These are phyloP conservation scores for Melanostoma scalare DNA, from an alignment of 2,888 invertebrate species.

Conservation along the genomic window DNA sequence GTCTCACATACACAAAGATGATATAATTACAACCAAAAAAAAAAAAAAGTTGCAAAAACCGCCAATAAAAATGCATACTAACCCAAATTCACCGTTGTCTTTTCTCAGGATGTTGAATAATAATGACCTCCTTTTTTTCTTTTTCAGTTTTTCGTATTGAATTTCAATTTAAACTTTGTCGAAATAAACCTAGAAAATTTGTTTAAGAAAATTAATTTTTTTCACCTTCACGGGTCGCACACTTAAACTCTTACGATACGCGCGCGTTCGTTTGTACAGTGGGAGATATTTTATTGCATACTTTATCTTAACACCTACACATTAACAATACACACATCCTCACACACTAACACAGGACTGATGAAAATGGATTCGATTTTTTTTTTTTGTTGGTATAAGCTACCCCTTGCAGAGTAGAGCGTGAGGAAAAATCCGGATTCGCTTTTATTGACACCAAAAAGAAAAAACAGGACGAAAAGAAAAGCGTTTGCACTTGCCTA, in stretches of 20 bases:
- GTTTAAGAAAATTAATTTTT: conserved; percentile 5
- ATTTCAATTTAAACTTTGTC: conserved; percentile 1
- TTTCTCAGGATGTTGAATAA: conserved; percentile 12
- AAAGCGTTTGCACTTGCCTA: conserved; percentile 15
- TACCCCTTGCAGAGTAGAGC: conserved; percentile 15
- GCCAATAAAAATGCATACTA: conserved; percentile 59
- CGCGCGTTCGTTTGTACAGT: conserved; percentile 49
- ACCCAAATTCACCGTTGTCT: conserved; percentile 39
- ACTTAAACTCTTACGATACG: conserved; percentile 18
- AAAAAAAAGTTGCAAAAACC: conserved; percentile 28
- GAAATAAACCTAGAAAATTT: not conserved
- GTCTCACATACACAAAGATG: conserved; percentile 15
- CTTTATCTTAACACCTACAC: not conserved
- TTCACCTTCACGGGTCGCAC: conserved; percentile 9
- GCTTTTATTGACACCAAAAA: conserved; percentile 41
- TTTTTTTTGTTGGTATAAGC: conserved; percentile 31
- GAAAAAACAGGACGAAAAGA: conserved; percentile 30
- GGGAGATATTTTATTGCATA: conserved; percentile 3
- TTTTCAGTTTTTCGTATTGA: not conserved
- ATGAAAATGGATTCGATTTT: conserved; percentile 50
- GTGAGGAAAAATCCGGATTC: conserved; percentile 45
- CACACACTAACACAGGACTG: conserved; percentile 17
- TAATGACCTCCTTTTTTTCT: not conserved
- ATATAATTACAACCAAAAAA: not conserved
- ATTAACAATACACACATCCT: conserved; percentile 7